These are phyloP conservation scores for Petrocephalus zakoni DNA, from an alignment of 2,113 vertebrate genomes.

Conservation along the genomic window DNA sequence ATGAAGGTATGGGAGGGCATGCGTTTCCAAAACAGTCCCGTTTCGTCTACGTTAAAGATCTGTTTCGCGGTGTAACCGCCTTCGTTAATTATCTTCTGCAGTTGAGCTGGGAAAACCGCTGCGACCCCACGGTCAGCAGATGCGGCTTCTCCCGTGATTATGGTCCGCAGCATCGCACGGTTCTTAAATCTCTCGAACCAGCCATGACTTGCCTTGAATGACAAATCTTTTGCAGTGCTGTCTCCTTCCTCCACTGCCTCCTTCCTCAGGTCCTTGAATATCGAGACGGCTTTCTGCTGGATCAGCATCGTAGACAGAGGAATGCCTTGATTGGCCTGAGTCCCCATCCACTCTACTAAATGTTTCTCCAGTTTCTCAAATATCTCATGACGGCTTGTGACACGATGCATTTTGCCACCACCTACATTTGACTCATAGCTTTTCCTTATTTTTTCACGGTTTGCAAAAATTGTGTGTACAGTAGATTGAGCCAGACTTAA, in stretches of 20 bases:
- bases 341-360: background rate
- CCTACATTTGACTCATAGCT: slow-evolving; percentile 1
- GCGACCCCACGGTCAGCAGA: background rate
- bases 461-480: background rate
- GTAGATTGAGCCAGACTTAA: background rate
- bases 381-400: background rate
- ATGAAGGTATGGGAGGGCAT: background rate
- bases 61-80: background rate
- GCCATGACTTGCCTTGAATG: slow-evolving; percentile 16
- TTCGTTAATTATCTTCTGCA: slow-evolving; percentile 5
- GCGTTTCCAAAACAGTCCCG: slow-evolving; percentile 14
- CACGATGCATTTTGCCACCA: background rate
- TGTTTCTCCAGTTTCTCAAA: slow-evolving; percentile 8
- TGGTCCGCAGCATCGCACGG: background rate
- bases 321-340: background rate
- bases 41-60: slow-evolving; percentile 3
- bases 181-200: slow-evolving; percentile 16
- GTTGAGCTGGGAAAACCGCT: background rate
- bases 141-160: background rate
- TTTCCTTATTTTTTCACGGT: slow-evolving; percentile 2
- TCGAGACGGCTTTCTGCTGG: background rate
- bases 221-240: background rate
- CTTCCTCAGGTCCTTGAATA: background rate
- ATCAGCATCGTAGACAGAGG: background rate
- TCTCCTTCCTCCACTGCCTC: slow-evolving; percentile 12